Conservation (phyloP, 2,888 invertebrate genomes). For the Conomelus anceps region DNA sequence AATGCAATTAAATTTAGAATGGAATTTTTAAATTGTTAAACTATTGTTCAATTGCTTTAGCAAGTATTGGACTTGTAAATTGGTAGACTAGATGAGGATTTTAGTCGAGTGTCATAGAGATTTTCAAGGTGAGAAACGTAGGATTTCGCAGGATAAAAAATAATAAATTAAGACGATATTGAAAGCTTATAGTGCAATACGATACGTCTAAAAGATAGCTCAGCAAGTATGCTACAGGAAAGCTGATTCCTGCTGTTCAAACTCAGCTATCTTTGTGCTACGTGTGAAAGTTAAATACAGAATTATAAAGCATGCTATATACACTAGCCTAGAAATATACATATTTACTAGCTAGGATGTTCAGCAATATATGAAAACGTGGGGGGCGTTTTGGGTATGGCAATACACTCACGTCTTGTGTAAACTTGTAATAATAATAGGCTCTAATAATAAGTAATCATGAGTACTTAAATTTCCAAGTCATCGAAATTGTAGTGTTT, state of each 20-base stretch:
- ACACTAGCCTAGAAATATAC: too few relatives aligned
- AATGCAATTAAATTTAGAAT: too few relatives aligned
- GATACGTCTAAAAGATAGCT: background rate
- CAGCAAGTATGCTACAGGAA: background rate
- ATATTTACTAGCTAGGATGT: too few relatives aligned
- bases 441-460: background rate
- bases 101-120: too few relatives aligned
- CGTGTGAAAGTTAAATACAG: background rate
- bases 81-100: too few relatives aligned
- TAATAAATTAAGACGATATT: background rate
- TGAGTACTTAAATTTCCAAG: background rate
- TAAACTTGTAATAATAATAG: background rate
- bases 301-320: too few relatives aligned
- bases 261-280: background rate
- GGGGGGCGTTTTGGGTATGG: background rate
- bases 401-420: background rate
- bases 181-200: background rate
- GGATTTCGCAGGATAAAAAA: slow-evolving; percentile 10
- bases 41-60: too few relatives aligned
- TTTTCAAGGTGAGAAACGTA: background rate
- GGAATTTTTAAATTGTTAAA: too few relatives aligned
- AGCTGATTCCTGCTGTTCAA: background rate
- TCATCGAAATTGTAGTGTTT: background rate
- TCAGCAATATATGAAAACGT: too few relatives aligned
- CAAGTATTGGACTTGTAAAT: too few relatives aligned